Base-by-base conservation (phyloP, 2,113 vertebrate species). In the Aramus guarauna region DNA sequence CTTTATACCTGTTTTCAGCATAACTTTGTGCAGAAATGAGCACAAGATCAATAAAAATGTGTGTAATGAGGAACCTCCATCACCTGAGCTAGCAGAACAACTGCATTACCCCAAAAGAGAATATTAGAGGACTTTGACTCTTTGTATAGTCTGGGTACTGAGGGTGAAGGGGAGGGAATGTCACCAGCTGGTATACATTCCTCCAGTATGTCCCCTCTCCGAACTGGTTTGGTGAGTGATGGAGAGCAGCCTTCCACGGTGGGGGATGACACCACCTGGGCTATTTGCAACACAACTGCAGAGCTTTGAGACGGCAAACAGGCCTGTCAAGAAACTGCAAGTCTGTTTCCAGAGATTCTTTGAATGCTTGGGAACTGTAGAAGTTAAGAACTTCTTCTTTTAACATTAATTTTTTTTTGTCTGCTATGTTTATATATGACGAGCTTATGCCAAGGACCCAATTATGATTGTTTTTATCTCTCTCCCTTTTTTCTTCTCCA, bases 361-460 rank as follows among this genome's bases (percentile, higher is more conserved):
- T n/a, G 75, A 52, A 27, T 34, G 55, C 26, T 39, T 45, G 50
- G 80, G 24, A 67, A 29, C 68, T 72, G 50, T 53, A 77, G 52
- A 67, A 77, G 79, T 94, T 84, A 52, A 90, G 56, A 84, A 63
- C 39, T 24, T 37, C 66, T 89, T 32, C 52, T 91, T 96, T 90
- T 52, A 92, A 83, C 71, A 6, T 66, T 47, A 5, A 4, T 43
- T 58, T 75, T 69, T 91, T 76, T 91, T 76, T 78, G 53, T 87
- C 74, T 96, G 90, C 78, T 94, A 4, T 92, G 95, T 96, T 97
- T 93, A 75, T 95, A 76, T 81, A 63, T 7, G 47, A 90, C 3
- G 20, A 88, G 91, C 68, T 97, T 88, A 60, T 74, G 83, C 90
- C 86, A 94, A 92, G 69, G 95, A 94, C 56, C 72, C 83, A 95